Percentiles rank a stretch among this genome's conserved stretches.
Evolutionary conservation across 1,140 invertebrate genomes (phyloP).

Genomic region (Fopius arisanus): DNA sequence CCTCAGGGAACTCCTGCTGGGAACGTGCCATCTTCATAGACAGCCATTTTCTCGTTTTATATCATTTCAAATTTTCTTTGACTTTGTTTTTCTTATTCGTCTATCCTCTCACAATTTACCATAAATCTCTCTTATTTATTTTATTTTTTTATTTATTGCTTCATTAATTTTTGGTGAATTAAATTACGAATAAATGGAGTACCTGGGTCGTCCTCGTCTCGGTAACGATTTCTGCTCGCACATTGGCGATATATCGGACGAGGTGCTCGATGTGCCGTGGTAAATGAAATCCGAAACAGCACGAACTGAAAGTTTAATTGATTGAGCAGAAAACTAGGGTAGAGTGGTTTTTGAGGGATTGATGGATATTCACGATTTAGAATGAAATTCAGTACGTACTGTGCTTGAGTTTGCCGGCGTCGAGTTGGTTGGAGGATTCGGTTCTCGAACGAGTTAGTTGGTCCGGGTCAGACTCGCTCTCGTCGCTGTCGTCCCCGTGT

Average conservation of each 20-base stretch:
- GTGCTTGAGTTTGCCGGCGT: slow-evolving; percentile 74
- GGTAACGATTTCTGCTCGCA: slow-evolving; percentile 79
- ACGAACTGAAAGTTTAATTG: slow-evolving; percentile 52
- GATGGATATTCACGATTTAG: neutral
- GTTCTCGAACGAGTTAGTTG: slow-evolving; percentile 77
- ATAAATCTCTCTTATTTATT: neutral
- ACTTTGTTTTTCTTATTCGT: neutral
- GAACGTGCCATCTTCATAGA: slow-evolving; percentile 67
- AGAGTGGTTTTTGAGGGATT: neutral
- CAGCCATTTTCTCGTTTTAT: slow-evolving; percentile 23
- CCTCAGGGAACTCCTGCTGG: slow-evolving; percentile 69
- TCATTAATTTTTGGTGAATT: neutral
- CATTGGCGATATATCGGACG: slow-evolving; percentile 80
- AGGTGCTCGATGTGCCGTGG: slow-evolving; percentile 79
- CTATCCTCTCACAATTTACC: neutral
- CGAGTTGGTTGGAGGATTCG: slow-evolving; percentile 79
- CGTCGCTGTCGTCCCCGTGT: slow-evolving; percentile 75
- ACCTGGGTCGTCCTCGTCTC: slow-evolving; percentile 74
- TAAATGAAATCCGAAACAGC: slow-evolving; percentile 75
- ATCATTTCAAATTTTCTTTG: neutral
- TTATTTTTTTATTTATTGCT: neutral
- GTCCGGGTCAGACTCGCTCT: slow-evolving; percentile 79
- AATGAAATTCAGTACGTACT: slow-evolving; percentile 63
- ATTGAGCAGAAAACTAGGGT: neutral
- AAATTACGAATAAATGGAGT: slow-evolving; percentile 38